Evolutionary conservation across 2,797 vertebrate species (phyloP), one percentile per base, ranked within the genome.

Genomic region (Gymnopithys bicolor): DNA sequence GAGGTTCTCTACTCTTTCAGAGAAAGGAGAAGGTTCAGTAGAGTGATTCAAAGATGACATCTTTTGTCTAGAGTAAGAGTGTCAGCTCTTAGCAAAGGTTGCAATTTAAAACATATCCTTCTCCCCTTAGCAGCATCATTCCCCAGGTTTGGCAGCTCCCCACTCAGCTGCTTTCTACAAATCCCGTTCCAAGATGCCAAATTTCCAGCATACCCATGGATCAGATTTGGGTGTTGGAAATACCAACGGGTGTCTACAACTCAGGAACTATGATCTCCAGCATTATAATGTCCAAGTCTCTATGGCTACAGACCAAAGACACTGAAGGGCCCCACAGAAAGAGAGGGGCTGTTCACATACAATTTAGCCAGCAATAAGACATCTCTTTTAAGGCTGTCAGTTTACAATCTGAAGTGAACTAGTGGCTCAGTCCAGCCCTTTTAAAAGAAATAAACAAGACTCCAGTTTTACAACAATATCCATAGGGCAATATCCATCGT

Each of bases 151-250:
- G 78, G 75, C 91, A 93, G 37, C 33, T 89, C 21, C 32, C 41
- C 21, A 30, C 19, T 83, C 68, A 70, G 41, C 45, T 92, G 87
- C 41, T 53, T 92, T 89, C 64, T 49, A 82, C 45, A 92, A 66
- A 94, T 82, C 67, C 55, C 45, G 39, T 32, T 67, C 32, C 25
- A 63, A 69, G 60, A 48, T 70, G 76, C 89, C 56, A 64, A 89
- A 93, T 93, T 89, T 89, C 60, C 82, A 87, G 55, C 70, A 82
- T 86, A 62, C 27, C 8, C 43, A 13, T 30, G 51, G 69, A 84
- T 91, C 83, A 90, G 53, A 86, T 93, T 84, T 76, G 45, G 28
- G 79, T 73, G n/a, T 48, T 81, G 90, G 55, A 94, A 93, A 93
- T 87, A 52, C 60, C 48, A 46, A 23, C 37, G 75, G 21, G 33